Evolutionary conservation across 2,888 invertebrate genomes (phyloP), one percentile per base, ranked within the genome.

Genomic region (Rhagium mordax): DNA sequence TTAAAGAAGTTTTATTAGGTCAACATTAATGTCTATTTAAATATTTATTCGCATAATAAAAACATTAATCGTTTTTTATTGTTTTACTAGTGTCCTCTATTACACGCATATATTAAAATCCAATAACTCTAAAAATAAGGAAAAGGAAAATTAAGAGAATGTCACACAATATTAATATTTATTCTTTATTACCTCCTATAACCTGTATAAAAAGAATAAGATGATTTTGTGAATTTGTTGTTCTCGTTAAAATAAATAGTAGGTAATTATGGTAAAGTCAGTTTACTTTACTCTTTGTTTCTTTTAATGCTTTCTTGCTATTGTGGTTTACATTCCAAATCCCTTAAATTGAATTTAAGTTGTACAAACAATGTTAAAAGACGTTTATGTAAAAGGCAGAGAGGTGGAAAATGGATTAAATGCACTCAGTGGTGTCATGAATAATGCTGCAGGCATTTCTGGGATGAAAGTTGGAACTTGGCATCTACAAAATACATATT

Each of bases 371-470:
- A 68, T 51, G 69, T 61, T 53, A 69, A 33, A 69, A 51, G 51
- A 61, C 51, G 69, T 48, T 57, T 53, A 48, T 59, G 21, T 47
- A 71, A 62, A 71, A 73, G 61, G 64, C 70, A 66, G 33, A 74
- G 68, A 75, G 72, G 74, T 75, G 74, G 75, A 77, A 77, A 75
- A 48, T 29, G 71, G 70, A 74, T 74, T 77, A 74, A 77, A 77
- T 75, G 74, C 64, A 75, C 74, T 72, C 61, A 51, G 57, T 57
- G 64, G 65, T 47, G 62, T 55, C 67, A 70, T 77, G 75, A 77
- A 77, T 77, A 75, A 75, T 64, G 74, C 62, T 60, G 74, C 61
- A 65, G 65, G 67, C 65, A 77, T 77, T 71, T 70, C 72, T 72
- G 70, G 72, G 69, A 73, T 74, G 70, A 73, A 74, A 71, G 71